These are phyloP conservation scores for Chelon auratus DNA, from an alignment of 2,797 vertebrate species.

Conservation along the genomic window DNA sequence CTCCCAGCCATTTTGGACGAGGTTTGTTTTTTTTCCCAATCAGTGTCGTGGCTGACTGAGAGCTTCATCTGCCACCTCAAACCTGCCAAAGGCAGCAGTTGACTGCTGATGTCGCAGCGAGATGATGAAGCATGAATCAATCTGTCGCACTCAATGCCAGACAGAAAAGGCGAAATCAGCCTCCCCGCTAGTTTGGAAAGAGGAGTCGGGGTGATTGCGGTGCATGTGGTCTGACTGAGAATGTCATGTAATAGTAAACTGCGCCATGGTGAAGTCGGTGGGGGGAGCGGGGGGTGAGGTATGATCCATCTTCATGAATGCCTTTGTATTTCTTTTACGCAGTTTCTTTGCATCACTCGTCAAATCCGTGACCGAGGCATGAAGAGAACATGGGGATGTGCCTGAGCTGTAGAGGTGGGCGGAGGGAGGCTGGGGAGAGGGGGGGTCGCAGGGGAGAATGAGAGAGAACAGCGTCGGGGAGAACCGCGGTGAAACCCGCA, in stretches of 20 bases:
- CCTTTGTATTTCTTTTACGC: slow-evolving; percentile 38
- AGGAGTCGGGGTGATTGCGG: slow-evolving; percentile 25
- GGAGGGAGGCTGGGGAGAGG: slow-evolving; percentile 28
- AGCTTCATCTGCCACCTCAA: slow-evolving; percentile 1
- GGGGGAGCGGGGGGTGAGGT: slow-evolving; percentile 17
- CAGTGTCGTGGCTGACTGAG: slow-evolving; percentile 3
- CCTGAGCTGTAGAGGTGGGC: slow-evolving; percentile 41
- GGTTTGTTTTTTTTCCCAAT: neutral
- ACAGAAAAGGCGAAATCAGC: neutral
- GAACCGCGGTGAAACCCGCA: slow-evolving; percentile 82
- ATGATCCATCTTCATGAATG: slow-evolving; percentile 56
- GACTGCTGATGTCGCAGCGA: slow-evolving; percentile 53
- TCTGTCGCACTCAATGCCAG: slow-evolving; percentile 13
- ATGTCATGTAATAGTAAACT: slow-evolving; percentile 72
- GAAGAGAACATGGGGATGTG: slow-evolving; percentile 61
- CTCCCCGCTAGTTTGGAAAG: neutral
- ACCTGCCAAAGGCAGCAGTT: slow-evolving; percentile 20
- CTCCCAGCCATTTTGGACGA: neutral
- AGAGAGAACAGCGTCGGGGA: slow-evolving; percentile 46
- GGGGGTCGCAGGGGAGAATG: slow-evolving; percentile 3
- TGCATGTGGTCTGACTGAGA: slow-evolving; percentile 27
- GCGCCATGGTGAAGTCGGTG: slow-evolving; percentile 73
- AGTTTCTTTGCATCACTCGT: slow-evolving; percentile 72
- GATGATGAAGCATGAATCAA: slow-evolving; percentile 33
- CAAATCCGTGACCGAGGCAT: slow-evolving; percentile 71